A percentile compares a stretch with the other conserved stretches of the same genome.
phyloP scores from a whole-genome alignment of 2,113 vertebrate species.

The Platysteira castanea region DNA sequence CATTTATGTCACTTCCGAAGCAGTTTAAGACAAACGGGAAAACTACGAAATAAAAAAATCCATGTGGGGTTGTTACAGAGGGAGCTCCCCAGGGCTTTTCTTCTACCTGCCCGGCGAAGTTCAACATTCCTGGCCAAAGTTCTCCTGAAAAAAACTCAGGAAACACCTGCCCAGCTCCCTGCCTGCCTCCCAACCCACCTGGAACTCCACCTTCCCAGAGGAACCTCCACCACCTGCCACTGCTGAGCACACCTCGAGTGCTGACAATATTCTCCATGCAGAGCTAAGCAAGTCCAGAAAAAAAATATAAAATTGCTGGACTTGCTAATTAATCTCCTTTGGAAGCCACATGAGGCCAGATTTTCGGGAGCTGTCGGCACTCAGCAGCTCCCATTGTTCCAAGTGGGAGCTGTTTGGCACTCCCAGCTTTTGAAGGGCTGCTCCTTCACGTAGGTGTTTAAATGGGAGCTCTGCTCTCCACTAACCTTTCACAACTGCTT shows the following conservation, averaged over 20 bases:
- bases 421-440: neutral
- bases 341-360: neutral
- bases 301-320: neutral
- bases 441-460: conserved; percentile 40
- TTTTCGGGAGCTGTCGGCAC: neutral
- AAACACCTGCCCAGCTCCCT: neutral
- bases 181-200: neutral
- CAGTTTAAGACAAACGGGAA: conserved; percentile 6
- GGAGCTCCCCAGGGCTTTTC: neutral
- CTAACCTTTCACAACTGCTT: conserved; percentile 12
- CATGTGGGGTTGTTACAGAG: neutral
- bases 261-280: neutral
- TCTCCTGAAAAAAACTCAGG: neutral
- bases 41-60: neutral
- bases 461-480: conserved; percentile 21
- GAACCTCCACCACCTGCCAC: neutral
- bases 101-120: neutral
- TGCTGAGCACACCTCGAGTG: neutral
- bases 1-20: conserved; percentile 29
- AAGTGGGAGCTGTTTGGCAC: conserved; percentile 11
- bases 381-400: conserved; percentile 12
- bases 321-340: neutral
- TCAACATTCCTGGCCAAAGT: neutral
- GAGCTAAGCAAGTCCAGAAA: neutral
- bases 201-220: neutral